Evolutionary conservation across 1,140 invertebrate species (phyloP).

Genomic region (Asobara japonica): DNA sequence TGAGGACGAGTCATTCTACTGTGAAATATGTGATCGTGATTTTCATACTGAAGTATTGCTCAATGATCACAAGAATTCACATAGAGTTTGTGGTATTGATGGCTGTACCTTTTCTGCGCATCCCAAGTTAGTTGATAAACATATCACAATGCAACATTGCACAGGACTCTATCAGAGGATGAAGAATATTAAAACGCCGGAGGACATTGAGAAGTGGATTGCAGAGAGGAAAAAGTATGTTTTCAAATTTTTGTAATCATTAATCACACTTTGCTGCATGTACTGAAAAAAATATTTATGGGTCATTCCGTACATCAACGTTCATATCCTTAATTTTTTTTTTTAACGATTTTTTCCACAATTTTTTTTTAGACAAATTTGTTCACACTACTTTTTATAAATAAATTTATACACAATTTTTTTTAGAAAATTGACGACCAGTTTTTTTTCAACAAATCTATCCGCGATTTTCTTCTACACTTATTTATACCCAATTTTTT

Average conservation of each 20-base stretch:
- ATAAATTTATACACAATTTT: too few species aligned
- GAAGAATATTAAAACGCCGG: constrained; percentile 75
- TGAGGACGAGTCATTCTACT: constrained; percentile 63
- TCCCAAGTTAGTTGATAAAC: constrained; percentile 80
- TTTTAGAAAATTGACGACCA: too few species aligned
- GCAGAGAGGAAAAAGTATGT: constrained; percentile 77
- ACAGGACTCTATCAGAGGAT: constrained; percentile 82
- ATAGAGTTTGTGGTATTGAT: constrained; percentile 80
- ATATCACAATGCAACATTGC: constrained; percentile 82
- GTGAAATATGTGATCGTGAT: constrained; percentile 81
- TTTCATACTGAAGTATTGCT: constrained; percentile 72
- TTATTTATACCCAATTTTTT: too few species aligned
- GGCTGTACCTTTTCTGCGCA: constrained; percentile 85
- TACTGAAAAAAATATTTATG: constrained; percentile 20
- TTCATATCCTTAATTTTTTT: too few species aligned
- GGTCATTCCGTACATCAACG: too few species aligned
- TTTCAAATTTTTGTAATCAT: background rate
- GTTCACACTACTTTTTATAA: too few species aligned
- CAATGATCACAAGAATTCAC: constrained; percentile 73
- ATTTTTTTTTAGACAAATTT: too few species aligned
- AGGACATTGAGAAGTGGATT: constrained; percentile 85
- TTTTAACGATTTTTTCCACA: too few species aligned
- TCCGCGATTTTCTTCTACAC: too few species aligned
- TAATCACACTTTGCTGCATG: constrained; percentile 12
- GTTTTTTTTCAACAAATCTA: too few species aligned